Evolutionary conservation across 2,888 invertebrate species (phyloP).

Genomic region (Automeris io): DNA sequence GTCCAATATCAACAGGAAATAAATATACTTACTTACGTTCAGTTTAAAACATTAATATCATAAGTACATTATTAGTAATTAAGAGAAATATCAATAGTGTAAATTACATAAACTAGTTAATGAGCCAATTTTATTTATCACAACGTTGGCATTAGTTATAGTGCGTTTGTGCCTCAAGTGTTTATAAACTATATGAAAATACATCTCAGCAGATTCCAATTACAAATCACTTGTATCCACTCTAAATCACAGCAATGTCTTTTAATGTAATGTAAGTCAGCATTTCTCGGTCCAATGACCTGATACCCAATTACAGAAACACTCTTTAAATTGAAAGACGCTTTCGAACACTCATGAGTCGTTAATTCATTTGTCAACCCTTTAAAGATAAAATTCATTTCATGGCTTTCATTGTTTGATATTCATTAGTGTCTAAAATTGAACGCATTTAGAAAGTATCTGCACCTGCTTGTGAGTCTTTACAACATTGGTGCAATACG

Average conservation of each 20-base stretch:
- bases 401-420: too few relatives aligned
- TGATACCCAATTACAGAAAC: too few relatives aligned
- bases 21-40: conserved; percentile 32
- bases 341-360: too few relatives aligned
- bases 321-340: too few relatives aligned
- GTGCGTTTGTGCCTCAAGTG: conserved; percentile 16
- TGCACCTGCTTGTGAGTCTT: too few relatives aligned
- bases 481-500: too few relatives aligned
- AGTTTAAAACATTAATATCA: conserved; percentile 39
- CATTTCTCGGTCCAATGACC: too few relatives aligned
- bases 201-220: not conserved
- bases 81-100: conserved; percentile 20
- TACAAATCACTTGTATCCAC: not conserved
- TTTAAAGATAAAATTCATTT: too few relatives aligned
- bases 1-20: conserved; percentile 35
- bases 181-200: not conserved
- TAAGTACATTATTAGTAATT: conserved; percentile 44
- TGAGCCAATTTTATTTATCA: conserved; percentile 48
- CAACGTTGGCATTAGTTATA: conserved; percentile 36
- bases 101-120: conserved; percentile 26
- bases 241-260: not conserved
- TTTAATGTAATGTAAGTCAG: not conserved
- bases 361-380: too few relatives aligned
- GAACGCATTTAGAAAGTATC: too few relatives aligned
- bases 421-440: too few relatives aligned